Evolutionary conservation across 1,140 invertebrate genomes (phyloP).

Genomic region (Lasioglossum baleicum): DNA sequence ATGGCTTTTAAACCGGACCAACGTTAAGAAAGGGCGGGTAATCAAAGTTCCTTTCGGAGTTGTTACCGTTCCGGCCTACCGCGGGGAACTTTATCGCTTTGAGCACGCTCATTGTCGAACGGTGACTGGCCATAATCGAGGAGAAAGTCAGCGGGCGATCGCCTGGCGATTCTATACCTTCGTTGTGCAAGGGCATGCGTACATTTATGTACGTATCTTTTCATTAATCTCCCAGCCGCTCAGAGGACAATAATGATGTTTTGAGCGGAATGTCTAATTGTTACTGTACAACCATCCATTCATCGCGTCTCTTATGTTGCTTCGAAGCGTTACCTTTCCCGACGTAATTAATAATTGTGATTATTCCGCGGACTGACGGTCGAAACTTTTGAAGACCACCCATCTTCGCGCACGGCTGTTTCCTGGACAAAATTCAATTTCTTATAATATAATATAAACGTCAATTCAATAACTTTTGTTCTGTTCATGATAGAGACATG

Average conservation of each 20-base stretch:
- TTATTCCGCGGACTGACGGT: too few species aligned
- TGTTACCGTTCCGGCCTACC: constrained; percentile 56
- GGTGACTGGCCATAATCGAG: constrained; percentile 70
- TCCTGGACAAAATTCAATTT: too few species aligned
- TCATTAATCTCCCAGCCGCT: constrained; percentile 34
- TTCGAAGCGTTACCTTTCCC: background rate
- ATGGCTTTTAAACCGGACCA: constrained; percentile 40
- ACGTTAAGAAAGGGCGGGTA: constrained; percentile 70
- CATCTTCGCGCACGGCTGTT: too few species aligned
- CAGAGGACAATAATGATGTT: constrained; percentile 50
- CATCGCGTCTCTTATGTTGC: background rate
- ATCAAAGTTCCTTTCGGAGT: constrained; percentile 68
- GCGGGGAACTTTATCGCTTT: constrained; percentile 60
- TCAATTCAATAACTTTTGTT: too few species aligned
- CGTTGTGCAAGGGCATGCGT: constrained; percentile 38
- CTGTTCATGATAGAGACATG: too few species aligned
- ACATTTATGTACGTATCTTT: constrained; percentile 43
- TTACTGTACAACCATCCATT: constrained; percentile 37
- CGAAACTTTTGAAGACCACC: too few species aligned
- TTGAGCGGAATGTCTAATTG: constrained; percentile 46
- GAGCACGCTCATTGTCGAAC: constrained; percentile 69
- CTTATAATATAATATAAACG: too few species aligned
- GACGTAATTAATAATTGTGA: too few species aligned
- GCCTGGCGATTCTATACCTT: constrained; percentile 62
- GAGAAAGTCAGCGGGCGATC: constrained; percentile 72